A percentile compares a stretch with the other conserved stretches of the same genome.
These are phyloP conservation scores for Drosophila anomelani DNA, from an alignment of 2,888 invertebrate genomes.

Conservation along the genomic window DNA sequence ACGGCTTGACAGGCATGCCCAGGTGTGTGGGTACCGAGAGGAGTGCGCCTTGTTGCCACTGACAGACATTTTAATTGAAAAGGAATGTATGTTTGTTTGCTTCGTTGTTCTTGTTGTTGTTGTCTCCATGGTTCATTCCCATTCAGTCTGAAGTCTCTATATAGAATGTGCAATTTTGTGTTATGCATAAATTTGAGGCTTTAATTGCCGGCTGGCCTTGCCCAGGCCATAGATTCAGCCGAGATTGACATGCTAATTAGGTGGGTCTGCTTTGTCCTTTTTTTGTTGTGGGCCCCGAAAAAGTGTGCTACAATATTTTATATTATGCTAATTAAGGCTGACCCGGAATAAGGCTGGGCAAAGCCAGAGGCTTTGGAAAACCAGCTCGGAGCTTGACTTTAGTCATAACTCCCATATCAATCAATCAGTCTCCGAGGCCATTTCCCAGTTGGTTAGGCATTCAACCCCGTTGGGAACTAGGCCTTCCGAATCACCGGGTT, in stretches of 20 bases:
- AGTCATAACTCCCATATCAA: conserved; percentile 24
- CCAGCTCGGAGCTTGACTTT: background rate
- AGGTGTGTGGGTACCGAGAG: conserved; percentile 55
- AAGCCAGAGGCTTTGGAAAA: conserved; percentile 2
- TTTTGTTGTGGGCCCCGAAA: conserved; percentile 18
- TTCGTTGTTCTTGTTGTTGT: background rate
- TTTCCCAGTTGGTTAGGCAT: conserved; percentile 27
- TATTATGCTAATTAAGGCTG: conserved; percentile 42
- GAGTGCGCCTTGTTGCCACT: conserved; percentile 43
- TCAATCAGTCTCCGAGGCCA: conserved; percentile 23
- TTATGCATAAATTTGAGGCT: conserved; percentile 65
- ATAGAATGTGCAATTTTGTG: conserved; percentile 60
- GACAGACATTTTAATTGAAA: conserved; percentile 74
- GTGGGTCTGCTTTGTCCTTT: conserved; percentile 43
- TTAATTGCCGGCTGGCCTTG: conserved; percentile 52
- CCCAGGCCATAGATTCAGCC: conserved; percentile 27
- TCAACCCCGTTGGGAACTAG: conserved; percentile 43
- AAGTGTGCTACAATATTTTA: conserved; percentile 39
- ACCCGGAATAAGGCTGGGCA: conserved; percentile 8
- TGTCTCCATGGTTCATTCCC: conserved; percentile 26
- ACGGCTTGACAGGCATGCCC: conserved; percentile 64
- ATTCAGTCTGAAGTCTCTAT: conserved; percentile 40
- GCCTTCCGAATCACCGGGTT: conserved; percentile 64
- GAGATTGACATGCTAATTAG: conserved; percentile 70
- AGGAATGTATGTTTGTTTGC: conserved; percentile 60